Evolutionary conservation across 2,797 vertebrate species (phyloP).

Genomic region (Buphagus erythrorhynchus): DNA sequence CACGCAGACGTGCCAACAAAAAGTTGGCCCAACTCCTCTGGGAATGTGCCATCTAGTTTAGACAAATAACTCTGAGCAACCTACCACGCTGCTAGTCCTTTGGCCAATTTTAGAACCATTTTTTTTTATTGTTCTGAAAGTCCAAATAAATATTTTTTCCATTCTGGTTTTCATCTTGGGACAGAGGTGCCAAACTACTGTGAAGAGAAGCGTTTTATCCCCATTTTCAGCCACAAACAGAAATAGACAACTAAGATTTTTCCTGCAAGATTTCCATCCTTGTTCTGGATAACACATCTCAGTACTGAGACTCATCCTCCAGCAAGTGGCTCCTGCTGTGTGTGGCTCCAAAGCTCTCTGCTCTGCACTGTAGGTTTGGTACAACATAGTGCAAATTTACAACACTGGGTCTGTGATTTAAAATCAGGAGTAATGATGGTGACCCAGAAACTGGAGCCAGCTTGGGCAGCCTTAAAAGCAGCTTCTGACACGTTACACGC

Average conservation of each 20-base stretch:
- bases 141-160: background rate
- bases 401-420: background rate
- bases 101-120: background rate
- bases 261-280: background rate
- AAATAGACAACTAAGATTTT: background rate
- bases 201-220: background rate
- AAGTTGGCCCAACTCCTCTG: background rate
- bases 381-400: background rate
- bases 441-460: background rate
- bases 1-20: background rate
- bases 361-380: background rate
- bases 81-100: background rate
- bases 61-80: background rate
- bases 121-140: background rate
- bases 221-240: background rate
- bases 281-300: background rate
- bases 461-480: background rate
- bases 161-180: background rate
- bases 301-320: background rate
- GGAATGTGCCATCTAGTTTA: background rate
- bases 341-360: background rate
- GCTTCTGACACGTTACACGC: accelerated
- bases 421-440: background rate
- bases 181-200: background rate
- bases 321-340: background rate